Base-by-base conservation (phyloP, 2,888 invertebrate species). In the Andrena fulva region DNA sequence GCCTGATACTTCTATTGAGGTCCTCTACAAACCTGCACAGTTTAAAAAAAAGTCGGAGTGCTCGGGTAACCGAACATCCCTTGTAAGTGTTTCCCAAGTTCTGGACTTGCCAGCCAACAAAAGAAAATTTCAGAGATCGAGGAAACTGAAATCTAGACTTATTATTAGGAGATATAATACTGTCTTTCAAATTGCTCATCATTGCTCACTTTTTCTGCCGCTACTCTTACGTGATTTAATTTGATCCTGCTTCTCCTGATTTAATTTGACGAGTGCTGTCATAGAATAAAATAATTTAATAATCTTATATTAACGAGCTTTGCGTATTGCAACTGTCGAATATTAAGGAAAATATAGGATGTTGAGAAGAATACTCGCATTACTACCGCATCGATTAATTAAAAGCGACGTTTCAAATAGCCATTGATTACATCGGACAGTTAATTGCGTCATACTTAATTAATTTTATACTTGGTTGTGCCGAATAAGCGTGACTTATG, bases 311-410 rank as follows among this genome's bases (percentile, higher is more conserved):
- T 29, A 7, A 29, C 31, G 31, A n/a, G n/a, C 29, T 6, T 29
- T 12, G 24, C 16, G 31, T 31, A 60, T 31, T 31, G 31, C 16
- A 10, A 24, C 20, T 24, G 3, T 10, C 20, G 8, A 54, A 24
- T 24, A 54, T 24, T 24, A 10, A 24, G 16, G 54, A 54, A 2
- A 60, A n/a, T 16, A 31, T 60, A 31, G 33, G 31, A n/a, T 31
- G n/a, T n/a, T n/a, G 8, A 6, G n/a, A 31, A 60, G 16, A n/a
- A 24, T 12, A 20, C 27, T 56, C 56, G 56, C 24, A 56, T 56
- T 56, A 62, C n/a, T 42, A 12, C 42, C 12, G n/a, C 8, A 35
- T 42, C 56, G 69, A 59, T 69, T 42, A 56, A 56, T 56, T 54
- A 31, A n/a, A 6, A 42, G 24, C 16, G 29, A 56, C 4, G 10